Conservation (phyloP, 2,888 invertebrate species). For the Drosophila mercatorum region DNA sequence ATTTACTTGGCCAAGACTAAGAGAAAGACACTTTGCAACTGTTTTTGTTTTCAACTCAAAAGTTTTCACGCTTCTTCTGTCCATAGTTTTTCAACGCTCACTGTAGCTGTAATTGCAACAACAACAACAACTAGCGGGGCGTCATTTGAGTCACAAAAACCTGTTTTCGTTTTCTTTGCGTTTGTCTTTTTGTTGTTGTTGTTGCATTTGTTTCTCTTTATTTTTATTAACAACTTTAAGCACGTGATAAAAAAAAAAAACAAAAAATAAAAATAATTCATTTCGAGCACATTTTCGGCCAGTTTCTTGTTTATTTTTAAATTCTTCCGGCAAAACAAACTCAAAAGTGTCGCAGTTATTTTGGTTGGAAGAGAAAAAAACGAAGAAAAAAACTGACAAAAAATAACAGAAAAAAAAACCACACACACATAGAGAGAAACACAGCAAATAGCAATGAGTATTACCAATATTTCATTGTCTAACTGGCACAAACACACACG, state of each 20-base stretch:
- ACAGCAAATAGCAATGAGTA: conserved; percentile 25
- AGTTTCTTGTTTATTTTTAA: conserved; percentile 34
- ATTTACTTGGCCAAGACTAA: neutral
- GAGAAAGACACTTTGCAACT: neutral
- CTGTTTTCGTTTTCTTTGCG: conserved; percentile 45
- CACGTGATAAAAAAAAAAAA: conserved; percentile 48
- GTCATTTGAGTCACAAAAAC: conserved; percentile 44
- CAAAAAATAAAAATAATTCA: conserved; percentile 1
- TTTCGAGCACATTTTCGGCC: conserved; percentile 14
- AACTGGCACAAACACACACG: conserved; percentile 44
- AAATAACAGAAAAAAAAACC: conserved; percentile 16
- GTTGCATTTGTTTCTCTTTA: conserved; percentile 7
- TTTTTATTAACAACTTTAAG: conserved; percentile 3
- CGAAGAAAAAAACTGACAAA: neutral
- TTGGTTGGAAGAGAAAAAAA: conserved; percentile 20
- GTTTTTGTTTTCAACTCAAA: neutral
- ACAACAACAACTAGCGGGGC: conserved; percentile 28
- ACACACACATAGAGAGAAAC: neutral
- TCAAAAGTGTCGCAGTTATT: conserved; percentile 38
- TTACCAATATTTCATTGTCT: conserved; percentile 59
- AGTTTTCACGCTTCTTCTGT: neutral
- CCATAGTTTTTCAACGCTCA: conserved; percentile 37
- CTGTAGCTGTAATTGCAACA: conserved; percentile 24
- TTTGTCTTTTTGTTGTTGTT: conserved; percentile 4
- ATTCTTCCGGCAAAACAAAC: conserved; percentile 12